phyloP scores from a whole-genome alignment of 2,797 vertebrate species.

The Neostethus bicornis region DNA sequence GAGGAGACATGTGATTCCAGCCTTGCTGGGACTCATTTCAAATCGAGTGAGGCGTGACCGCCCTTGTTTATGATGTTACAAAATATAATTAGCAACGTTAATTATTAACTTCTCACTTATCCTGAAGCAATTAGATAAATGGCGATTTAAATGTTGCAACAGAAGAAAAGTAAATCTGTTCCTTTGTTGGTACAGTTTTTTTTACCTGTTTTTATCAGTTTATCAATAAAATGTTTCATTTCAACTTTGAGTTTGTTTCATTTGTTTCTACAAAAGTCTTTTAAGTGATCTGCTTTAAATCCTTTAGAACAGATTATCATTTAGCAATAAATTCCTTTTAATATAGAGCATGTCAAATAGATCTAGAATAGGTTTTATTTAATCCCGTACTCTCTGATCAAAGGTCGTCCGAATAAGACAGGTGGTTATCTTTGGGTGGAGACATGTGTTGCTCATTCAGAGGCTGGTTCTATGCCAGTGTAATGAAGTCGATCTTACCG shows the following conservation, averaged over 20 bases:
- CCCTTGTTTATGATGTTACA: neutral
- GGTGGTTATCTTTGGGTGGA: constrained; percentile 56
- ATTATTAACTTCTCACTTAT: neutral
- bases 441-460: constrained; percentile 11
- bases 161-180: constrained; percentile 2
- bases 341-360: constrained; percentile 39
- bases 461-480: constrained; percentile 45
- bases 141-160: no score
- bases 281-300: neutral
- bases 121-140: neutral
- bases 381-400: constrained; percentile 48
- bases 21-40: neutral
- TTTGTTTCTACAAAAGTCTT: neutral
- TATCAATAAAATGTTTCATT: constrained; percentile 27
- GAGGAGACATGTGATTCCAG: neutral
- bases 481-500: constrained; percentile 16
- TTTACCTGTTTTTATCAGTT: neutral
- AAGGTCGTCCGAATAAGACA: constrained; percentile 70
- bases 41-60: neutral
- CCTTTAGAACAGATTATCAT: constrained; percentile 10
- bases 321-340: constrained; percentile 22
- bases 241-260: neutral
- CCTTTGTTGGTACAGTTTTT: neutral
- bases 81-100: neutral
- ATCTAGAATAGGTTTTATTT: constrained; percentile 16